Percentiles rank a stretch among this genome's conserved stretches.
Conservation (phyloP, 2,113 vertebrate genomes). For the Diadophis punctatus region DNA sequence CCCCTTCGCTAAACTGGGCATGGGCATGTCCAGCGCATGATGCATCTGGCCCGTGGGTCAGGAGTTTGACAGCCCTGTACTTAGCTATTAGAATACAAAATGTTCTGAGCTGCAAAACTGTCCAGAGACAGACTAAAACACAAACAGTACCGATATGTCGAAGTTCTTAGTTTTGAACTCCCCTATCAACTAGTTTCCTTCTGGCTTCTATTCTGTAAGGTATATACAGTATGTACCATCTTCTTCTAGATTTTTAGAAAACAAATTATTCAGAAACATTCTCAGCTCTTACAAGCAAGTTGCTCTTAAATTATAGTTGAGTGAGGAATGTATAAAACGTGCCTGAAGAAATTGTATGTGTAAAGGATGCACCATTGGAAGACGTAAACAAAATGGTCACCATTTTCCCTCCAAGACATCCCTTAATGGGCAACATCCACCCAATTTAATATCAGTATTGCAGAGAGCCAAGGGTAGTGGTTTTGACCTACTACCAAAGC, state of each 20-base stretch:
- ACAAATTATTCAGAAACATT: not conserved
- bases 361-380: not conserved
- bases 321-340: not conserved
- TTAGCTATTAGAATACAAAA: not conserved
- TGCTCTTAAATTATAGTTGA: not conserved
- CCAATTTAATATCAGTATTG: not conserved
- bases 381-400: not conserved
- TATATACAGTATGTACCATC: too few relatives aligned
- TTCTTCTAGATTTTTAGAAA: not conserved
- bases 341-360: not conserved
- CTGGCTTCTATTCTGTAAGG: not conserved
- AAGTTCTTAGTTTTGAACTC: not conserved
- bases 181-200: not conserved
- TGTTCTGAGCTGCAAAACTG: not conserved
- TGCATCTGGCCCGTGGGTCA: too few relatives aligned
- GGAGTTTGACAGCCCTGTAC: too few relatives aligned
- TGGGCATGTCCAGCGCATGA: too few relatives aligned
- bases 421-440: conserved; percentile 8
- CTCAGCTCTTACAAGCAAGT: not conserved
- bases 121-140: not conserved
- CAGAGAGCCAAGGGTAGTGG: conserved; percentile 43
- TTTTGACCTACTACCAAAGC: conserved; percentile 50
- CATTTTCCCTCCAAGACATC: conserved; percentile 53
- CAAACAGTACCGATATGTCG: not conserved
- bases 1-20: too few relatives aligned